A percentile compares a stretch with the other conserved stretches of the same genome.
Conservation (phyloP, 2,113 vertebrate genomes). For the Marmota monax region DNA sequence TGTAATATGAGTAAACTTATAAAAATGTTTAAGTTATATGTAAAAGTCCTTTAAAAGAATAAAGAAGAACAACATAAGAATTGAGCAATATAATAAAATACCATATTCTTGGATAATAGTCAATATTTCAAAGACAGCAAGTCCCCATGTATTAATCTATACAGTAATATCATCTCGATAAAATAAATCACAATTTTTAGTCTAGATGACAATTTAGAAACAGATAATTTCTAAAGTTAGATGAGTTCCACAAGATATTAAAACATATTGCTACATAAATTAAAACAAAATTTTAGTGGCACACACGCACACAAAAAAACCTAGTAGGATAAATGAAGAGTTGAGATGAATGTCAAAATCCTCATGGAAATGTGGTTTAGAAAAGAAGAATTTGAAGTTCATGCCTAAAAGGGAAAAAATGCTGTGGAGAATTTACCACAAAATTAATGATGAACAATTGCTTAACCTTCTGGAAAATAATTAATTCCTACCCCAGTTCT, state of each 20-base stretch:
- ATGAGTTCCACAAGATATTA: conserved; percentile 1
- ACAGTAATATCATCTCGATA: background rate
- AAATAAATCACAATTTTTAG: conserved; percentile 12
- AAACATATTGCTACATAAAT: conserved; percentile 31
- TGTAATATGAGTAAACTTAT: background rate
- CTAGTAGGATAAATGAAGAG: conserved; percentile 5
- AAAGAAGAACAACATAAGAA: background rate
- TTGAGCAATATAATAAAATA: background rate
- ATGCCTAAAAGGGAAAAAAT: background rate
- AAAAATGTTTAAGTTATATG: background rate
- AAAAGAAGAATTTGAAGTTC: conserved; percentile 18
- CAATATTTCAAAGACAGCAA: background rate
- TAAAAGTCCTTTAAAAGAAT: background rate
- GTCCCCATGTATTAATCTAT: background rate
- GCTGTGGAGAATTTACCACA: background rate
- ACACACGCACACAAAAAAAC: background rate
- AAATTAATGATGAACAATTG: conserved; percentile 1
- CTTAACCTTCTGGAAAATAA: background rate
- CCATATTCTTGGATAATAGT: background rate
- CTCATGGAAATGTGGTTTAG: background rate
- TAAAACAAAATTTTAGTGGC: background rate
- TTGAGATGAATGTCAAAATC: background rate
- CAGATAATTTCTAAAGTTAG: background rate
- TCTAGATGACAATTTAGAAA: background rate
- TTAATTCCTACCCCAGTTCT: background rate